Evolutionary conservation across 1,140 invertebrate genomes (phyloP), one percentile per base, ranked within the genome.

Genomic region (Drosophila lowei): DNA sequence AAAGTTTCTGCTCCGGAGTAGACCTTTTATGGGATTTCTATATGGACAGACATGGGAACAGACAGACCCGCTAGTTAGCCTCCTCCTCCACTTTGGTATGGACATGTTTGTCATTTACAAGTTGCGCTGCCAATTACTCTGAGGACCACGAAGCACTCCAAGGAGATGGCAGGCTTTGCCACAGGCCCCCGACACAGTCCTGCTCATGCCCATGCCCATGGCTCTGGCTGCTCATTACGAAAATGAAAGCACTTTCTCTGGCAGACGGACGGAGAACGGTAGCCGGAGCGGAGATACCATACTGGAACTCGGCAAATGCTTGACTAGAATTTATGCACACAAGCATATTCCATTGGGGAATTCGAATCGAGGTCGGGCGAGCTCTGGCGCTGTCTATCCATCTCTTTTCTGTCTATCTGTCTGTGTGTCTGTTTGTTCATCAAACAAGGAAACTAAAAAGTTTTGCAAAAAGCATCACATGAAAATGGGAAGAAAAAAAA

Each of bases 391-490:
- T 57, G 64, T 53, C 42, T 63, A 44, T 48, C 52, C 74, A 68
- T 80, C 42, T 64, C 44, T 48, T 77, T 25, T 6, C 23, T 38
- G 11, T 38, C 34, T 54, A 61, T 52, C 42, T 63, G 47, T 48
- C 52, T 77, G 73, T 80, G 38, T 64, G 48, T 48, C 56, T 77
- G 73, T 80, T 80, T 86, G 68, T 77, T 66, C 73, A 79, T 73
- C 70, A 85, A 79, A 76, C 79, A 85, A 79, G 62, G 75, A 80
- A 75, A 68, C 73, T 81, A 77, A 85, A 86, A 86, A 85, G 77
- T 79, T 85, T 85, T 57, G 60, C 81, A 77, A 86, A 81, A 86
- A 73, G 68, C 63, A 70, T 53, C 53, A 55, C 55, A 83, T 44
- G 57, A 38, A 44, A 46, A 53, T 46, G 67, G 46, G 43, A 53